Evolutionary conservation across 2,888 invertebrate genomes (phyloP), one percentile per base, ranked within the genome.

Genomic region (Andrena dorsata): DNA sequence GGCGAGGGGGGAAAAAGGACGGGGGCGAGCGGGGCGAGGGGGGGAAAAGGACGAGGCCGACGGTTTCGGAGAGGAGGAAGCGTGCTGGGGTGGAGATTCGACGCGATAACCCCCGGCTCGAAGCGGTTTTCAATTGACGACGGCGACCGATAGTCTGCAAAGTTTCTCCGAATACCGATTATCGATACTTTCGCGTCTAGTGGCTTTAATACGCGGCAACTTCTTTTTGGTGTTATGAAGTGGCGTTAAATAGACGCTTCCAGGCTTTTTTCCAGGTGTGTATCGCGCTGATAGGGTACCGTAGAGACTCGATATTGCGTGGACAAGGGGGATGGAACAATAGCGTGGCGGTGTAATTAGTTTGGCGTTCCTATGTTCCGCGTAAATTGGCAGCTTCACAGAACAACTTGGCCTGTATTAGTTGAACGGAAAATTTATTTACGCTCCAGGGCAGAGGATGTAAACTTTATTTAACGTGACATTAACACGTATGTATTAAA

Each of bases 51-150:
- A 30, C 53, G 53, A 58, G 20, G 47, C 49, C 49, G 53, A 68
- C 28, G 23, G 20, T 41, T 41, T 75, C 61, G 63, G 76, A 73
- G 80, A 73, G 71, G 69, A 78, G 76, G 32, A 60, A 20, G 68
- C 28, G 60, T 13, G 56, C 47, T 20, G 47, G 61, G 61, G 28
- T 56, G 75, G 56, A 75, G 72, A 70, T 56, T 66, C 66, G 71
- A 68, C 69, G 86, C 86, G 86, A 86, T 86, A 86, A 83, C 84
- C 84, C 66, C 56, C 32, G 49, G 64, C 58, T 69, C 68, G 69
- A 68, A 78, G 78, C 82, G 78, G 82, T 86, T 86, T 86, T 86
- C 87, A 86, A 86, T 86, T 75, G 82, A 84, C 74, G 56, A 82
- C 72, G 66, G 75, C 80, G 86, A 74, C 86, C 79, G 84, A 82